A percentile compares a stretch with the other conserved stretches of the same genome.
Conservation (phyloP, 2,797 vertebrate genomes). For the Amblyraja radiata region DNA sequence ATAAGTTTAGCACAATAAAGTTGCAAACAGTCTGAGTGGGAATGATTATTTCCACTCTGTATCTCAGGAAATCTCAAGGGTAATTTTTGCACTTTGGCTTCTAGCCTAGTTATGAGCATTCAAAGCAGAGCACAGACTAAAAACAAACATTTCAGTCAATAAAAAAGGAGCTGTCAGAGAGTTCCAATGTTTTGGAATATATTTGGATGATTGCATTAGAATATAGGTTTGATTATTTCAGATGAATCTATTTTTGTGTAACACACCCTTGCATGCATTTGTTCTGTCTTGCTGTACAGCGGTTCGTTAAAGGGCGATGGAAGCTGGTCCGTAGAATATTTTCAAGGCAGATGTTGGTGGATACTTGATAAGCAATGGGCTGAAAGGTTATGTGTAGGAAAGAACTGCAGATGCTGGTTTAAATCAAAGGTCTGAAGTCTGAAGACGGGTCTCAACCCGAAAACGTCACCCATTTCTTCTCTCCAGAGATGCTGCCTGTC, state of each 20-base stretch:
- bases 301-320: no score
- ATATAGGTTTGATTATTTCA: not conserved
- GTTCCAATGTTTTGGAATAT: not conserved
- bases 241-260: not conserved
- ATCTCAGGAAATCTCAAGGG: not conserved
- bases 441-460: no score
- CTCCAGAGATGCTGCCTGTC: no score
- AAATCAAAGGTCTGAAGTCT: no score
- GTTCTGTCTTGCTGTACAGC: not conserved
- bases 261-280: not conserved
- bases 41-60: not conserved
- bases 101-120: not conserved
- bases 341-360: no score
- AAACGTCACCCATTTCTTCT: no score
- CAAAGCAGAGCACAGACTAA: not conserved
- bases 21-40: not conserved
- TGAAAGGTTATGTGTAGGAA: no score
- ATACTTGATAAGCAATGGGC: no score
- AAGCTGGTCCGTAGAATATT: no score
- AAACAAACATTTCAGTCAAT: not conserved
- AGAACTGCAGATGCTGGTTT: no score
- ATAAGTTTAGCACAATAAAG: not conserved
- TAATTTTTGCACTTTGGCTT: not conserved
- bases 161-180: not conserved
- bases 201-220: not conserved